Evolutionary conservation across 2,888 invertebrate genomes (phyloP).

Genomic region (Hesperia comma): DNA sequence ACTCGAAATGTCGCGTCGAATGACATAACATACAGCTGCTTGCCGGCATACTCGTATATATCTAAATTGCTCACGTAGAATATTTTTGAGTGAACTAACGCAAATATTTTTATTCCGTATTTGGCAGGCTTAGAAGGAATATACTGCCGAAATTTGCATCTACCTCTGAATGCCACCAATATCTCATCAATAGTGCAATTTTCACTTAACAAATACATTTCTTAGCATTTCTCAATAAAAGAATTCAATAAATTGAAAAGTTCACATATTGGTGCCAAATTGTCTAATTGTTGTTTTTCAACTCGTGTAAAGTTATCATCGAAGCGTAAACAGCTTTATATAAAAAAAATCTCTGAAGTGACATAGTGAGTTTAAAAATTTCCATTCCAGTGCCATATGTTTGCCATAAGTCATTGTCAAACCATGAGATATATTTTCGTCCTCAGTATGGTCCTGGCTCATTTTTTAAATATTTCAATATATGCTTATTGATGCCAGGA

Average conservation of each 20-base stretch:
- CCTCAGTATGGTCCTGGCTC: no score
- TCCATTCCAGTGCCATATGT: slow-evolving; percentile 47
- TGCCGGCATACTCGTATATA: slow-evolving; percentile 23
- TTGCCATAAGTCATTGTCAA: slow-evolving; percentile 43
- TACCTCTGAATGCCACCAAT: slow-evolving; percentile 6
- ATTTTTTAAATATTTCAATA: no score
- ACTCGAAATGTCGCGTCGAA: no score
- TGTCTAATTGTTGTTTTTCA: slow-evolving; percentile 40
- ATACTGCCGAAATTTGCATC: no score
- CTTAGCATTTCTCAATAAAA: slow-evolving; percentile 33
- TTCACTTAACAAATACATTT: slow-evolving; percentile 11
- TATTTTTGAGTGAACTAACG: slow-evolving; percentile 23
- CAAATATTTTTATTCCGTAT: slow-evolving; percentile 28
- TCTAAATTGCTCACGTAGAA: slow-evolving; percentile 24
- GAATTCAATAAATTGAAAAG: slow-evolving; percentile 4
- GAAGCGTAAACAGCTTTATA: slow-evolving; percentile 43
- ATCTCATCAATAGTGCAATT: slow-evolving; percentile 36
- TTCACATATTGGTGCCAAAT: slow-evolving; percentile 36
- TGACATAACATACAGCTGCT: no score
- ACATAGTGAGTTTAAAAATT: slow-evolving; percentile 46
- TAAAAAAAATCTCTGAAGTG: slow-evolving; percentile 42
- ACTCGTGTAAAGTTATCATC: slow-evolving; percentile 43
- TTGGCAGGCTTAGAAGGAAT: slow-evolving; percentile 25
- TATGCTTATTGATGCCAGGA: no score
- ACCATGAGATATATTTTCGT: no score